Evolutionary conservation across 1,140 invertebrate species (phyloP).

Genomic region (Drosophila suzukii): DNA sequence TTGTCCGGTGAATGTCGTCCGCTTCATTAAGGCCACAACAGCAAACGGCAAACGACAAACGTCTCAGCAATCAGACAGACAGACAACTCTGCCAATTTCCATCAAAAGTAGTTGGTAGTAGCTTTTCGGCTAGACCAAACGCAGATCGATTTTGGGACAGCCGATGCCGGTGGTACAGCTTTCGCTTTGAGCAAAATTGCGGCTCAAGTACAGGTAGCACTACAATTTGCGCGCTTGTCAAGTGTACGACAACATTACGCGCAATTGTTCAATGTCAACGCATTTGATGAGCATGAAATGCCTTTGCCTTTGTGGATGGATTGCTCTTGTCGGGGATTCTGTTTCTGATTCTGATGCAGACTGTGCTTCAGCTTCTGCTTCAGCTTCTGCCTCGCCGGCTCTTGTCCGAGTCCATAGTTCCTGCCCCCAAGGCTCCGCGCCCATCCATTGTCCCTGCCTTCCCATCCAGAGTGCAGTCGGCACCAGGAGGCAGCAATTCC

Average conservation of each 20-base stretch:
- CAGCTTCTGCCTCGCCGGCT: neutral
- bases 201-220: constrained; percentile 66
- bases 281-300: constrained; percentile 83
- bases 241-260: constrained; percentile 83
- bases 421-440: constrained; percentile 10
- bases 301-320: constrained; percentile 60
- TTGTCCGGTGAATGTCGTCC: constrained; percentile 59
- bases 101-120: constrained; percentile 60
- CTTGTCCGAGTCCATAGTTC: constrained; percentile 13
- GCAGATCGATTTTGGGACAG: constrained; percentile 52
- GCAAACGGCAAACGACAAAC: constrained; percentile 27
- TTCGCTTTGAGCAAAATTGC: constrained; percentile 58
- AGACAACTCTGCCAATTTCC: constrained; percentile 79
- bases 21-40: constrained; percentile 73
- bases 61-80: constrained; percentile 43
- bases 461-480: constrained; percentile 26
- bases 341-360: constrained; percentile 15
- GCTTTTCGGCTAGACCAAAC: constrained; percentile 70
- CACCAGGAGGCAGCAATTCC: constrained; percentile 66
- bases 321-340: constrained; percentile 52
- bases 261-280: constrained; percentile 83
- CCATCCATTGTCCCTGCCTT: constrained; percentile 66
- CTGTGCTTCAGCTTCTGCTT: neutral
- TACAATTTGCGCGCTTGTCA: constrained; percentile 83
- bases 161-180: constrained; percentile 22